Evolutionary conservation across 1,140 invertebrate genomes (phyloP).

Genomic region (Nautilus pompilius): DNA sequence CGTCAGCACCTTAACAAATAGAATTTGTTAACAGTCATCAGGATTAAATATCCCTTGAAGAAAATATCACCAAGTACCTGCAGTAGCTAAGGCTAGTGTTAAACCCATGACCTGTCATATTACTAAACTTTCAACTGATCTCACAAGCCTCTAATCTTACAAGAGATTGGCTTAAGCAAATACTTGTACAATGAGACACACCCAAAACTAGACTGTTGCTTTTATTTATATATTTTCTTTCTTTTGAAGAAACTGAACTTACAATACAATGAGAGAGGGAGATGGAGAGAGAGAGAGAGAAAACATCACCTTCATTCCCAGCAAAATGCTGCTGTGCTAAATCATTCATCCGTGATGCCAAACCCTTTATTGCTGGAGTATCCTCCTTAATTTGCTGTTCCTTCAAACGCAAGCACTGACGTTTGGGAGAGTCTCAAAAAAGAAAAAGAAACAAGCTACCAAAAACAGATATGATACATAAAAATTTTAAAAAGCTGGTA

Average conservation of each 20-base stretch:
- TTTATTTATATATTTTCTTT: neutral
- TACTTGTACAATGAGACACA: neutral
- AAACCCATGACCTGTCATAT: too few relatives aligned
- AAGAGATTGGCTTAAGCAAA: neutral
- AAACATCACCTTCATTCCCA: too few relatives aligned
- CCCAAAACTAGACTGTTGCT: neutral
- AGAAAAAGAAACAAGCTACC: conserved; percentile 1
- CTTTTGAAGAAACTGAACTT: conserved; percentile 14
- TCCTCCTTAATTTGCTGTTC: conserved; percentile 37
- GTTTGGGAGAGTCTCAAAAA: conserved; percentile 41
- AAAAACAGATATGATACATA: neutral
- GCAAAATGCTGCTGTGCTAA: too few relatives aligned
- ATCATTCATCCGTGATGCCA: conserved; percentile 35
- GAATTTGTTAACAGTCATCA: too few relatives aligned
- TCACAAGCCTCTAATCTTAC: neutral
- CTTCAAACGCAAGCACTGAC: conserved; percentile 38
- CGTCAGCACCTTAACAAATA: too few relatives aligned
- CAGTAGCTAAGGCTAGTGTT: too few relatives aligned
- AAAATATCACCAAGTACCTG: too few relatives aligned
- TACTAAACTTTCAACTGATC: too few relatives aligned
- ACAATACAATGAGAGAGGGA: conserved; percentile 3
- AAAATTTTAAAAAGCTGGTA: neutral
- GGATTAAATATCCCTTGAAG: too few relatives aligned
- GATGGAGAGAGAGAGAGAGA: neutral
- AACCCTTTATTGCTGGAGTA: conserved; percentile 47